phyloP scores from a whole-genome alignment of 2,888 invertebrate species.

The Caenorhabditis sulstoni region DNA sequence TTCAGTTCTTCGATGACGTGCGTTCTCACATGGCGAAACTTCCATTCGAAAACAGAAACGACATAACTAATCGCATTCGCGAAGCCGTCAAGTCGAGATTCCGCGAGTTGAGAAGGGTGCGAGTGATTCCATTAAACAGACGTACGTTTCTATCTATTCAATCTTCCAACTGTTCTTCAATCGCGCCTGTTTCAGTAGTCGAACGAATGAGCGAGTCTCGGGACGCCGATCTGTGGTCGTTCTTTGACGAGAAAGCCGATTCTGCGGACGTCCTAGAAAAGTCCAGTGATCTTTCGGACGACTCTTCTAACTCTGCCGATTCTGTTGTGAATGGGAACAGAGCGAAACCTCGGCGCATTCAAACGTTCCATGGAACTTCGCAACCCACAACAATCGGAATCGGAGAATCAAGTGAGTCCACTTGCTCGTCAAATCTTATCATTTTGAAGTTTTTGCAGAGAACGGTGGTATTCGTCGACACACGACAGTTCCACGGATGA shows the following conservation, averaged over 20 bases:
- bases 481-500: slow-evolving; percentile 68
- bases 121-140: slow-evolving; percentile 63
- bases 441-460: slow-evolving; percentile 44
- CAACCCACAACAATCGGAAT: slow-evolving; percentile 25
- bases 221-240: slow-evolving; percentile 65
- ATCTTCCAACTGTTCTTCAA: not conserved
- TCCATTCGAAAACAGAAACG: slow-evolving; percentile 59
- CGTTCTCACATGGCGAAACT: slow-evolving; percentile 51
- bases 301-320: slow-evolving; percentile 62
- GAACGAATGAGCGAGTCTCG: slow-evolving; percentile 63
- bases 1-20: slow-evolving; percentile 57
- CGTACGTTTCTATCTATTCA: slow-evolving; percentile 45
- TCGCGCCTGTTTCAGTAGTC: slow-evolving; percentile 54
- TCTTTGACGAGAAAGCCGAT: slow-evolving; percentile 66
- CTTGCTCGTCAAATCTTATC: not conserved
- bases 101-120: slow-evolving; percentile 59
- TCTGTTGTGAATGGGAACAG: slow-evolving; percentile 9
- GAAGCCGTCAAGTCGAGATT: slow-evolving; percentile 62
- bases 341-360: slow-evolving; percentile 61
- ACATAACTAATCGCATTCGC: slow-evolving; percentile 63
- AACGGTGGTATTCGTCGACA: slow-evolving; percentile 61
- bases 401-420: slow-evolving; percentile 35
- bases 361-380: slow-evolving; percentile 67
- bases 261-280: slow-evolving; percentile 49
- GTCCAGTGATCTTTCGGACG: slow-evolving; percentile 53